A percentile compares a stretch with the other conserved stretches of the same genome.
Conservation (phyloP, 1,140 invertebrate genomes). For the Paramacrobiotus metropolitanus region DNA sequence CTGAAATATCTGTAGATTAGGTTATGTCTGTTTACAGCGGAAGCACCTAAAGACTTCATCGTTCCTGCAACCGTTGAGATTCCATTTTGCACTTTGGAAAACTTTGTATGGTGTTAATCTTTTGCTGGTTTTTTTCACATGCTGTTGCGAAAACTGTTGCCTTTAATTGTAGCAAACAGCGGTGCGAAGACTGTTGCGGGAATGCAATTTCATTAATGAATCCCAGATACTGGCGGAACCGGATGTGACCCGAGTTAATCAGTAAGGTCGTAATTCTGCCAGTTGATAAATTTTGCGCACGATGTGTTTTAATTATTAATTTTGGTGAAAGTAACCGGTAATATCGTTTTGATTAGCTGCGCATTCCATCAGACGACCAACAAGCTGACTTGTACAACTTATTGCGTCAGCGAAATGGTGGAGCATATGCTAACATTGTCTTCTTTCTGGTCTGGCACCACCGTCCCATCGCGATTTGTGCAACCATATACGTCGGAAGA, state of each 20-base stretch:
- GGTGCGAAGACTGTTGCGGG: no score
- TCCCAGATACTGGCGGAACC: no score
- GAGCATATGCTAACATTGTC: neutral
- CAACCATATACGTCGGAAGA: neutral
- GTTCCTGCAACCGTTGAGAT: neutral
- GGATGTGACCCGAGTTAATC: no score
- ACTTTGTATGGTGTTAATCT: neutral
- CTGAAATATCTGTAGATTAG: no score
- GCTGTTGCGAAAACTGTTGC: no score
- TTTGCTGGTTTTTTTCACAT: no score
- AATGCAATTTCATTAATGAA: no score
- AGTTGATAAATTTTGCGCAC: no score
- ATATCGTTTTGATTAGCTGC: no score
- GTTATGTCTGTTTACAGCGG: neutral
- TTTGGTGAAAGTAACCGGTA: neutral
- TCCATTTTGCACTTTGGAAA: neutral
- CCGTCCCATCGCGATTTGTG: neutral
- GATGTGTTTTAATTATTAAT: no score
- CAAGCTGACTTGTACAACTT: neutral
- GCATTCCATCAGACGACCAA: neutral
- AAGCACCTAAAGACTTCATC: neutral
- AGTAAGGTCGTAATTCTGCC: no score
- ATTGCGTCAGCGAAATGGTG: neutral
- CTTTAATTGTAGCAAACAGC: no score
- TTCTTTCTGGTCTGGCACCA: neutral